Evolutionary conservation across 2,888 invertebrate species (phyloP).

Genomic region (Zonitis immaculata): DNA sequence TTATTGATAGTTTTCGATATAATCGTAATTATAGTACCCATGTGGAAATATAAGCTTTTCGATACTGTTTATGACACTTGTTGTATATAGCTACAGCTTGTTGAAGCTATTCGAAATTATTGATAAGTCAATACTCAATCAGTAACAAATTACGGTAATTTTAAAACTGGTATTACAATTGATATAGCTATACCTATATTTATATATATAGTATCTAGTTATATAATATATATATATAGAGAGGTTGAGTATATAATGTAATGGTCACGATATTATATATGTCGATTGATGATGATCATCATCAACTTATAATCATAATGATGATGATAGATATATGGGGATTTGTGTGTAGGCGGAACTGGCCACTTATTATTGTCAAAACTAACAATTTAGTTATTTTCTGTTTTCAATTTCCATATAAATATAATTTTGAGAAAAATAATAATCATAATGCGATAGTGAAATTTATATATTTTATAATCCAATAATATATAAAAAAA

Average conservation of each 20-base stretch:
- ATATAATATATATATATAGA: not conserved
- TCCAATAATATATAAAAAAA: too few species aligned
- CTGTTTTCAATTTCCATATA: too few species aligned
- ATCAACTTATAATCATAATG: not conserved
- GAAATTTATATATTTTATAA: too few species aligned
- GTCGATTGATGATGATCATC: not conserved
- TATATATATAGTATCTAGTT: not conserved
- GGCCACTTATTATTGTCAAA: not conserved
- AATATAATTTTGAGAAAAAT: not conserved
- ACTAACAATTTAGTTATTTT: not conserved
- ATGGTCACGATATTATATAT: constrained; percentile 11
- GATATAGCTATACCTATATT: constrained; percentile 1
- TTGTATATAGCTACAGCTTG: too few species aligned
- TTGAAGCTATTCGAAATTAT: constrained; percentile 10
- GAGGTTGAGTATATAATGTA: constrained; percentile 11
- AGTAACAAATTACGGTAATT: constrained; percentile 22
- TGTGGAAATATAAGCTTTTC: not conserved
- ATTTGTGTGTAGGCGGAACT: not conserved
- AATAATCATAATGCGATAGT: not conserved
- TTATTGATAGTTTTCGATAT: too few species aligned
- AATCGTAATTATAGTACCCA: not conserved
- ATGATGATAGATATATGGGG: not conserved
- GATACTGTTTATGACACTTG: not conserved
- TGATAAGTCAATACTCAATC: constrained; percentile 21
- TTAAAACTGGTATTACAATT: constrained; percentile 20